These are phyloP conservation scores for Patella pellucida DNA, from an alignment of 2,888 invertebrate species.

Conservation along the genomic window DNA sequence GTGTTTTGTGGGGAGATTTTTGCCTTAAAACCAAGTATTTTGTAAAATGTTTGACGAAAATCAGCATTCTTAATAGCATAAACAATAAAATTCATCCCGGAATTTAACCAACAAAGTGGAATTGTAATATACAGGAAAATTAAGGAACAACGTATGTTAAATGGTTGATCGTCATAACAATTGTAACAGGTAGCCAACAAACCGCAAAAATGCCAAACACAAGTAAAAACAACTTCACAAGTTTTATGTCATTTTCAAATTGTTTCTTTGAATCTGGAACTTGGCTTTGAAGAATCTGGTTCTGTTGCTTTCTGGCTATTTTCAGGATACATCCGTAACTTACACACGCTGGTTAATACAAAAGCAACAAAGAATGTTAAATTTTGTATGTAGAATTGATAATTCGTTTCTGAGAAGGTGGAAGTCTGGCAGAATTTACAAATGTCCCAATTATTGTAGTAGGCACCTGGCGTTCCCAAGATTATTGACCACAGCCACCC, in stretches of 20 bases:
- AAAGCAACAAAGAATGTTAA: constrained; percentile 22
- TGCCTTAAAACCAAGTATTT: constrained; percentile 16
- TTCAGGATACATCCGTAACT: background rate
- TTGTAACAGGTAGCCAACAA: constrained; percentile 32
- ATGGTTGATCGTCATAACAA: constrained; percentile 23
- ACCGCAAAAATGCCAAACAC: constrained; percentile 33
- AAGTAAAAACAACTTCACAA: constrained; percentile 28
- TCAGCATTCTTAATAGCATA: constrained; percentile 28
- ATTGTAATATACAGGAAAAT: constrained; percentile 12
- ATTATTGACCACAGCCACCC: constrained; percentile 21
- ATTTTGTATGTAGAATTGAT: constrained; percentile 26
- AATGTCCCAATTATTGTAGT: constrained; percentile 19
- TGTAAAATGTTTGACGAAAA: constrained; percentile 24
- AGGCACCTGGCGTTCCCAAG: constrained; percentile 21
- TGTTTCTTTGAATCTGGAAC: background rate
- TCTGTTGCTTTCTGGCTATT: background rate
- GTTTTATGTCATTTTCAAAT: constrained; percentile 20
- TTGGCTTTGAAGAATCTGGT: too few species aligned
- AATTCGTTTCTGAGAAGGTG: constrained; percentile 6
- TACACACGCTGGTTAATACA: background rate
- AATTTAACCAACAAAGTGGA: constrained; percentile 27
- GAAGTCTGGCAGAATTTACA: constrained; percentile 19
- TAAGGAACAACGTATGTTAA: constrained; percentile 15
- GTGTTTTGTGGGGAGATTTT: too few species aligned
- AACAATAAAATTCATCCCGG: constrained; percentile 33